Evolutionary conservation across 2,797 vertebrate species (phyloP).

Genomic region (Halcyon leucocephala): DNA sequence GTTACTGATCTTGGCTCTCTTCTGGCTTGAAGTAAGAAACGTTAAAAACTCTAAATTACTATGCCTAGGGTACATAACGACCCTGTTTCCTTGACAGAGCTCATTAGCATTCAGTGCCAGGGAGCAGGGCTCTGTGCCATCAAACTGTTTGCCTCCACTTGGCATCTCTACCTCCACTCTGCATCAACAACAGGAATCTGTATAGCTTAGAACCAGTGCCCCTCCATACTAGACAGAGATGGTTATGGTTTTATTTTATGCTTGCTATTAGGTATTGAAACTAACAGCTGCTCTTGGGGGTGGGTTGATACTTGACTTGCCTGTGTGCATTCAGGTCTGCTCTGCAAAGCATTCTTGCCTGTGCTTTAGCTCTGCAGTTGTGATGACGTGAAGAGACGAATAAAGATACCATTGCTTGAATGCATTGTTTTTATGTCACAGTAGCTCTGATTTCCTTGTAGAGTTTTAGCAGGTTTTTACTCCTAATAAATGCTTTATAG

Average conservation of each 20-base stretch:
- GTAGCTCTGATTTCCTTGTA: neutral
- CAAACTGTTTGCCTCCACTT: neutral
- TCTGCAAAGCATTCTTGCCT: neutral
- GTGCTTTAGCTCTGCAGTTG: neutral
- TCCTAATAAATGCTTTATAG: neutral
- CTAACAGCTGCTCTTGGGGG: neutral
- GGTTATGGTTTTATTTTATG: neutral
- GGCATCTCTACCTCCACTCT: neutral
- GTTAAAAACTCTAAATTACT: neutral
- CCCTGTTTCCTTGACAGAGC: neutral
- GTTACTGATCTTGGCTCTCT: neutral
- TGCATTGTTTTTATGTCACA: neutral
- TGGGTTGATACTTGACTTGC: neutral
- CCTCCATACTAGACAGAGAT: neutral
- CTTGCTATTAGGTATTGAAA: neutral
- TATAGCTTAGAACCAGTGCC: fast-evolving
- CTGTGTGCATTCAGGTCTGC: neutral
- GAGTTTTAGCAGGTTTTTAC: neutral
- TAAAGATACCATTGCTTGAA: neutral
- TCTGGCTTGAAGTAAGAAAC: neutral
- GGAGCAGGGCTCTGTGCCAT: neutral
- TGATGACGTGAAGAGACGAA: neutral
- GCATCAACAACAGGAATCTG: neutral
- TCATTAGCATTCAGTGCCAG: neutral
- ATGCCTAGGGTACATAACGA: neutral